Percentiles rank a stretch among this genome's conserved stretches.
Evolutionary conservation across 2,797 vertebrate species (phyloP).

Genomic region (Acipenser oxyrinchus): DNA sequence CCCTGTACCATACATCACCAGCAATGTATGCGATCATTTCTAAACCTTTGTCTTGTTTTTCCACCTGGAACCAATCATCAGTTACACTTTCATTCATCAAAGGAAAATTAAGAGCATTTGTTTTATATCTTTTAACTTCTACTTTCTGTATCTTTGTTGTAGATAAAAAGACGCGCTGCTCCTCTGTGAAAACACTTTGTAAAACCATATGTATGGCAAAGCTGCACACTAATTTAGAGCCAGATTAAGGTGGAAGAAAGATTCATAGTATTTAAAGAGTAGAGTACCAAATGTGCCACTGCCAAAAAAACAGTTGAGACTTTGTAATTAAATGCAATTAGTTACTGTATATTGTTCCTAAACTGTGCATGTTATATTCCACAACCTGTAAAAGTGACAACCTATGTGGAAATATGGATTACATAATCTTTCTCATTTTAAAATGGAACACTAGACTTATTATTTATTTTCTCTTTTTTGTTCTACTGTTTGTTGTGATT

Average conservation of each 20-base stretch:
- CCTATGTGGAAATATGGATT: too few species aligned
- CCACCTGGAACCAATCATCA: constrained; percentile 47
- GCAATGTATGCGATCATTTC: too few species aligned
- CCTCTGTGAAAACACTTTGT: constrained; percentile 15
- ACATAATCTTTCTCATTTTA: too few species aligned
- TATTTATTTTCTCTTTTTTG: too few species aligned
- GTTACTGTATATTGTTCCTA: too few species aligned
- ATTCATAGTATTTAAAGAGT: background rate
- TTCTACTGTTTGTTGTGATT: too few species aligned
- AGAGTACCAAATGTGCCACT: background rate
- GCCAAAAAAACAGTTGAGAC: too few species aligned
- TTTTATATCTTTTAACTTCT: constrained; percentile 44
- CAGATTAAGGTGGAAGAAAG: background rate
- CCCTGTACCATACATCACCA: too few species aligned
- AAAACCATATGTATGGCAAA: constrained; percentile 24
- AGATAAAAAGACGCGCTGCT: constrained; percentile 35
- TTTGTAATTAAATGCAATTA: too few species aligned
- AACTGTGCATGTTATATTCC: too few species aligned
- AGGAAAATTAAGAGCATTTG: constrained; percentile 40
- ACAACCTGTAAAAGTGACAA: too few species aligned
- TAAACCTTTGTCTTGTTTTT: background rate
- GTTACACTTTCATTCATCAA: constrained; percentile 42
- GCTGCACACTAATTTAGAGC: constrained; percentile 26
- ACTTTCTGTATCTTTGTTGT: constrained; percentile 37
- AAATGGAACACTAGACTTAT: too few species aligned